Evolutionary conservation across 2,888 invertebrate genomes (phyloP).

Genomic region (Anagyrus pseudococci): DNA sequence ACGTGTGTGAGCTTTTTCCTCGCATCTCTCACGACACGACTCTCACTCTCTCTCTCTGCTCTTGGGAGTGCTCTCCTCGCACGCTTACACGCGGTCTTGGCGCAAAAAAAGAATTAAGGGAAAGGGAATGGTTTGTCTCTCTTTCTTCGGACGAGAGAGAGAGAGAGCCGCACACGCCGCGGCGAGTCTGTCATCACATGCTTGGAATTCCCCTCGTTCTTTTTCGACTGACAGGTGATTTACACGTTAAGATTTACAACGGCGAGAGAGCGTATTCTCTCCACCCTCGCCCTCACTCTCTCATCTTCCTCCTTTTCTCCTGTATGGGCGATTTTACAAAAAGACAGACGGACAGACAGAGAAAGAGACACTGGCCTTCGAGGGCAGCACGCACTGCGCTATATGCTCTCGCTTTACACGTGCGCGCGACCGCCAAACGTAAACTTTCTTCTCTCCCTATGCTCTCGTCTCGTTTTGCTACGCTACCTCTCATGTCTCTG

Average conservation of each 20-base stretch:
- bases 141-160: too few species aligned
- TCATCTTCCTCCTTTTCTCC: neutral
- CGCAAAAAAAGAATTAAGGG: neutral
- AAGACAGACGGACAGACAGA: neutral
- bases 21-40: constrained; percentile 4
- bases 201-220: constrained; percentile 40
- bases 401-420: too few species aligned
- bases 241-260: constrained; percentile 52
- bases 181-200: constrained; percentile 30
- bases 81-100: neutral
- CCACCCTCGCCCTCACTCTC: neutral
- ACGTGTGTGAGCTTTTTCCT: constrained; percentile 16
- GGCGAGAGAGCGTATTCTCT: neutral
- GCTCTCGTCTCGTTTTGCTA: too few species aligned
- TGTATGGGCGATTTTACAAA: constrained; percentile 16
- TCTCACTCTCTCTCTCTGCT: too few species aligned
- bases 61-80: too few species aligned
- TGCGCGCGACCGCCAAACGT: too few species aligned
- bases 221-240: constrained; percentile 53
- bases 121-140: neutral
- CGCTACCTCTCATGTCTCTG: too few species aligned
- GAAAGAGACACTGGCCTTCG: neutral
- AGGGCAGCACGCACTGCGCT: neutral
- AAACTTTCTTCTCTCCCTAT: too few species aligned
- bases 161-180: too few species aligned